Evolutionary conservation across 2,113 vertebrate species (phyloP).

Genomic region (Ramphastos sulfuratus): DNA sequence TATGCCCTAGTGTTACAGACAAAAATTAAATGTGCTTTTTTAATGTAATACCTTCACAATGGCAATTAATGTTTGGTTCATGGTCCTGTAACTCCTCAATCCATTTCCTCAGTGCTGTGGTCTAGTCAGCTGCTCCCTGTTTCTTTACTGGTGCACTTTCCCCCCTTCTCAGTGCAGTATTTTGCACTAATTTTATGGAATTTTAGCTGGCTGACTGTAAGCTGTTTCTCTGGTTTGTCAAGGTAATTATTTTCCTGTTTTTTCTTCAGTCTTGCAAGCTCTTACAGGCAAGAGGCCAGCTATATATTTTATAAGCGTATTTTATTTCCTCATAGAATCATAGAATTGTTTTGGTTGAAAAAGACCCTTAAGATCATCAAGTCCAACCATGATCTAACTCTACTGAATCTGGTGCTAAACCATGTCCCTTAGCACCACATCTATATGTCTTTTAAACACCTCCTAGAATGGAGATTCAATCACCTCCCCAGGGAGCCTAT

Average conservation of each 20-base stretch:
- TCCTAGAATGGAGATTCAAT: too few species aligned
- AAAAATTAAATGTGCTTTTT: not conserved
- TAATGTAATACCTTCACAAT: not conserved
- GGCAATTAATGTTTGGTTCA: not conserved
- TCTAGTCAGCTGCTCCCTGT: not conserved
- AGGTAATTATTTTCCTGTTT: not conserved
- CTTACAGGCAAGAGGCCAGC: not conserved
- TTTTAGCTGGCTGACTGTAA: not conserved
- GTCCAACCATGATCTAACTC: too few species aligned
- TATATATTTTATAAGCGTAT: not conserved
- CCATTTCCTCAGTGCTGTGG: not conserved
- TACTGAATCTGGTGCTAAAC: too few species aligned
- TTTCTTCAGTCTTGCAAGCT: not conserved
- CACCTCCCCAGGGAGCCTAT: too few species aligned
- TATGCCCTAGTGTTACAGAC: not conserved
- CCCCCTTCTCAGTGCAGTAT: not conserved
- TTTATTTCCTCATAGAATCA: not conserved
- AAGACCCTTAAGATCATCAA: too few species aligned
- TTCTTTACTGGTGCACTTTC: not conserved
- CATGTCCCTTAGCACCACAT: too few species aligned
- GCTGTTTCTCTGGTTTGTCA: not conserved
- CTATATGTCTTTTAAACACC: too few species aligned
- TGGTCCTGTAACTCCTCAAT: not conserved
- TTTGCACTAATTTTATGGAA: not conserved
- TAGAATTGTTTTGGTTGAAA: too few species aligned